A percentile compares a stretch with the other conserved stretches of the same genome.
These are phyloP conservation scores for Oscheius sp. DNA, from an alignment of 1,140 invertebrate genomes.

Conservation along the genomic window DNA sequence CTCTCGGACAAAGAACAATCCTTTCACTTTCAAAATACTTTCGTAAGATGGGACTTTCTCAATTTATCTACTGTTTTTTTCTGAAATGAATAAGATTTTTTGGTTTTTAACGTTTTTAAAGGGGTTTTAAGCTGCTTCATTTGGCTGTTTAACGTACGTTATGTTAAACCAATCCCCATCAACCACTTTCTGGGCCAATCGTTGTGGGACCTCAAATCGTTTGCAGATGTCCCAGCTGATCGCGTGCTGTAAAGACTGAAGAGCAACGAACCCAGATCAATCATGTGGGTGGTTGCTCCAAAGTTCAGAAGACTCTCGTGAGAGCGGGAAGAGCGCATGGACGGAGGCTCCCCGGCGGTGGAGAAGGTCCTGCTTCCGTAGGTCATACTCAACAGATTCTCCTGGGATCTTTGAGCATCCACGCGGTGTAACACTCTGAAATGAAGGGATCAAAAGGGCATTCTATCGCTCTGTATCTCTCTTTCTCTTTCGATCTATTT, in stretches of 20 bases:
- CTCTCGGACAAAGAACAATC: too few species aligned
- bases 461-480: background rate
- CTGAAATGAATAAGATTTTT: too few species aligned
- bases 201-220: too few species aligned
- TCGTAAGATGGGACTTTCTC: too few species aligned
- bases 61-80: too few species aligned
- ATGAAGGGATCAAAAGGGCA: background rate
- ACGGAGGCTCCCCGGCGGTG: slow-evolving; percentile 15
- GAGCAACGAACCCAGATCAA: slow-evolving; percentile 38
- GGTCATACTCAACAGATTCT: slow-evolving; percentile 6
- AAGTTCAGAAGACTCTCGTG: slow-evolving; percentile 43
- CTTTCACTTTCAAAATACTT: too few species aligned
- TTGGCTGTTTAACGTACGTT: too few species aligned
- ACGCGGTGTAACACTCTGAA: slow-evolving; percentile 25
- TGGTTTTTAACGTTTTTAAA: too few species aligned
- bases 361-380: slow-evolving; percentile 1
- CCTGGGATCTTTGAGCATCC: slow-evolving; percentile 22
- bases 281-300: slow-evolving; percentile 44
- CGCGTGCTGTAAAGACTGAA: background rate
- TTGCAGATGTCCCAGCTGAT: background rate
- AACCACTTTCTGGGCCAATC: too few species aligned
- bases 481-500: background rate
- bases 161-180: too few species aligned
- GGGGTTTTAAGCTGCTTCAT: too few species aligned
- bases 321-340: slow-evolving; percentile 41